Evolutionary conservation across 2,888 invertebrate species (phyloP).

Genomic region (Ectropis crepuscularia): DNA sequence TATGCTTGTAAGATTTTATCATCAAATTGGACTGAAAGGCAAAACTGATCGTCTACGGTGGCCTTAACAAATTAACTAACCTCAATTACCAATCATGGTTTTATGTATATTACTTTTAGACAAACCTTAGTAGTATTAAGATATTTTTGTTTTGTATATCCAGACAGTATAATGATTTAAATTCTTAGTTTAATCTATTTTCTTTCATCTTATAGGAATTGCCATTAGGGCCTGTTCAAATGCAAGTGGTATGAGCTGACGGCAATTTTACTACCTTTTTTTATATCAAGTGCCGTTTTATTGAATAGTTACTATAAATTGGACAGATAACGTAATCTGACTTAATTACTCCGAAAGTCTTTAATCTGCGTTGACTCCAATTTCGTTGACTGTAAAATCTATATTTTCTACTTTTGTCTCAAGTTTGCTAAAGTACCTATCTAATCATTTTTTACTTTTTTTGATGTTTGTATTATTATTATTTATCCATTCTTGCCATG

Average conservation of each 20-base stretch:
- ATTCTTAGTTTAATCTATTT: slow-evolving; percentile 60
- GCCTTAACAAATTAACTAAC: not conserved
- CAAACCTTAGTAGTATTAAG: slow-evolving; percentile 51
- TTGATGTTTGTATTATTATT: too few relatives aligned
- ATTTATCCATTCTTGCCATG: too few relatives aligned
- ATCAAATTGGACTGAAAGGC: not conserved
- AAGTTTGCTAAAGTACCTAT: too few relatives aligned
- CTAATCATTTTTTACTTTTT: too few relatives aligned
- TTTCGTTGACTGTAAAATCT: too few relatives aligned
- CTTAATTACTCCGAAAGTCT: too few relatives aligned
- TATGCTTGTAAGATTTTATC: too few relatives aligned
- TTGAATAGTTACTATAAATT: too few relatives aligned
- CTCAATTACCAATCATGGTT: slow-evolving; percentile 13
- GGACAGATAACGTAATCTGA: too few relatives aligned
- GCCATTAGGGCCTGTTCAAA: slow-evolving; percentile 40
- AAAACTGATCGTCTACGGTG: slow-evolving; percentile 1
- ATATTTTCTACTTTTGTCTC: too few relatives aligned
- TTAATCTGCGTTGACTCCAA: too few relatives aligned
- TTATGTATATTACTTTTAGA: slow-evolving; percentile 24
- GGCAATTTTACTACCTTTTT: too few relatives aligned
- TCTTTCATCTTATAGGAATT: slow-evolving; percentile 47
- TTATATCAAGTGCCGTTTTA: not conserved
- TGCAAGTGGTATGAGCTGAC: not conserved
- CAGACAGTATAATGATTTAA: slow-evolving; percentile 49
- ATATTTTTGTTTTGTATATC: slow-evolving; percentile 54